A percentile compares a stretch with the other conserved stretches of the same genome.
phyloP scores from a whole-genome alignment of 2,888 invertebrate species.

The Euphydryas editha region DNA sequence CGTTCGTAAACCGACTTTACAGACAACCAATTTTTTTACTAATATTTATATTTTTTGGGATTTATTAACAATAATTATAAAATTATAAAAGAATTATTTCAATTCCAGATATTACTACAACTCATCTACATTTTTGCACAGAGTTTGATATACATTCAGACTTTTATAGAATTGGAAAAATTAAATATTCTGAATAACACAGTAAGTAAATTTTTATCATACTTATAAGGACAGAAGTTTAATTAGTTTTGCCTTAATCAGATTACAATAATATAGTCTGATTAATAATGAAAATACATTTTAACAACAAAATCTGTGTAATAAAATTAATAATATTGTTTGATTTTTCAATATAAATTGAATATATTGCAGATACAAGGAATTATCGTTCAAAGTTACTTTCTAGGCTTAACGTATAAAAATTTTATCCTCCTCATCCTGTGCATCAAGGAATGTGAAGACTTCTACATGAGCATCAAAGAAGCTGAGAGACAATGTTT shows the following conservation, averaged over 20 bases:
- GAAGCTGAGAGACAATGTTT: conserved; percentile 27
- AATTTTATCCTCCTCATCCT: conserved; percentile 23
- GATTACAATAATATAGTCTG: too few relatives aligned
- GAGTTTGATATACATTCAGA: conserved; percentile 22
- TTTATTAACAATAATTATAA: too few relatives aligned
- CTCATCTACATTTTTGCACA: conserved; percentile 23
- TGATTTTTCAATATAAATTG: background rate
- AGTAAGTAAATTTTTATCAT: conserved; percentile 6
- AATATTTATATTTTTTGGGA: too few relatives aligned
- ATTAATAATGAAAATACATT: too few relatives aligned
- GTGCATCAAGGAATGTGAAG: conserved; percentile 32
- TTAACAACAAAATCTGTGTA: too few relatives aligned
- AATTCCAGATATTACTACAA: conserved; percentile 30
- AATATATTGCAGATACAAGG: conserved; percentile 10
- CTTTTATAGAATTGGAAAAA: conserved; percentile 31
- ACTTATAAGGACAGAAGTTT: background rate
- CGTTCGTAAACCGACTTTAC: too few relatives aligned
- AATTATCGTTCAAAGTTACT: conserved; percentile 4
- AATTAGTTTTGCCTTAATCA: too few relatives aligned
- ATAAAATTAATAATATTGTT: too few relatives aligned
- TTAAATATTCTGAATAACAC: background rate
- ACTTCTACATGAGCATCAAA: conserved; percentile 26
- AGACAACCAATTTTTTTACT: too few relatives aligned
- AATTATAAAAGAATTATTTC: too few relatives aligned
- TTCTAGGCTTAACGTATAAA: conserved; percentile 22